These are phyloP conservation scores for Drosophila aff. DNA, from an alignment of 1,140 invertebrate species.

Conservation along the genomic window DNA sequence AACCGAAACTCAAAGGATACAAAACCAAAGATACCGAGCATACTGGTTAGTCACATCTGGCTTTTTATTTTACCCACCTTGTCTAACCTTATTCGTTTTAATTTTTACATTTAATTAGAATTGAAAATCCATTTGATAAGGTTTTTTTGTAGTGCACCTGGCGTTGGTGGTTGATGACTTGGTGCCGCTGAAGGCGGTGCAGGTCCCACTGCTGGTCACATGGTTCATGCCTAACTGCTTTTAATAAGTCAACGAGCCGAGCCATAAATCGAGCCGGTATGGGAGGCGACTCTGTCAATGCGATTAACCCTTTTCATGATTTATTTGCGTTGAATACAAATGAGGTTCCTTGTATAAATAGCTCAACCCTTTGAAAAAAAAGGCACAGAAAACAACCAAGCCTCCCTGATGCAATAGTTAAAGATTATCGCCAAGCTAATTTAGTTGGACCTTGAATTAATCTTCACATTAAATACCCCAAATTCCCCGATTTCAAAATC, in stretches of 20 bases:
- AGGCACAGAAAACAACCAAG: background rate
- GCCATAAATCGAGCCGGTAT: conserved; percentile 59
- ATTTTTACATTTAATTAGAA: too few species aligned
- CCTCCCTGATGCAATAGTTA: background rate
- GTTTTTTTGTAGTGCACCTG: background rate
- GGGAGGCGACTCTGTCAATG: conserved; percentile 42
- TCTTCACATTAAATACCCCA: background rate
- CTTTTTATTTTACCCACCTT: too few species aligned
- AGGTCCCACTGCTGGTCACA: conserved; percentile 50
- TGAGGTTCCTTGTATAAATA: conserved; percentile 35
- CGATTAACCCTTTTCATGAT: conserved; percentile 63
- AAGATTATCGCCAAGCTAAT: background rate
- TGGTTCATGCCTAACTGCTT: conserved; percentile 68
- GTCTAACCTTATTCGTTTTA: background rate
- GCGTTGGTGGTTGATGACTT: conserved; percentile 1
- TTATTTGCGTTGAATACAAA: conserved; percentile 37
- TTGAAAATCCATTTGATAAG: background rate
- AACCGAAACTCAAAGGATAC: too few species aligned
- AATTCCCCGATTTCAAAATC: background rate
- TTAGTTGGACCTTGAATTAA: background rate
- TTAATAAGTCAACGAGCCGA: conserved; percentile 70
- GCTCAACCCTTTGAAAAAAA: background rate
- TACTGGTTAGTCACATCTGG: too few species aligned
- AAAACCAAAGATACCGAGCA: too few species aligned
- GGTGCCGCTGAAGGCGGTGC: conserved; percentile 30